Conservation (phyloP, 2,888 invertebrate genomes). For the Azorinus chamasolen region DNA sequence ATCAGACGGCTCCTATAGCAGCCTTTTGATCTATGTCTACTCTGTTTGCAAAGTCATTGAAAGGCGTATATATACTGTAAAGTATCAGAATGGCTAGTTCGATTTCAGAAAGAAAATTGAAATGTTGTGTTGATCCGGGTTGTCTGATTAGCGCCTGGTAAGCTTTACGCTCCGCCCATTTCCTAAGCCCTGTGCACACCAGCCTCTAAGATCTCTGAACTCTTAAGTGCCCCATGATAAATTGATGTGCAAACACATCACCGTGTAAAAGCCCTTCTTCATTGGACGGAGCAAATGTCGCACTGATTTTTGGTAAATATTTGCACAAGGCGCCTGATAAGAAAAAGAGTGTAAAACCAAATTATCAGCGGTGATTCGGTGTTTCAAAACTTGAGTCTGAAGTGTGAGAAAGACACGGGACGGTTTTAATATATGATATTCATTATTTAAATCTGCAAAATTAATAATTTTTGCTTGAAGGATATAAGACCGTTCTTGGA, state of each 20-base stretch:
- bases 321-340: constrained; percentile 27
- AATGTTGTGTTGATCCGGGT: neutral
- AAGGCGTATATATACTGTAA: too few species aligned
- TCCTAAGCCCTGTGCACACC: neutral
- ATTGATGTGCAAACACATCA: constrained; percentile 45
- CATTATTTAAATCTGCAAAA: too few species aligned
- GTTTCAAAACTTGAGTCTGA: too few species aligned
- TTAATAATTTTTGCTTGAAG: too few species aligned
- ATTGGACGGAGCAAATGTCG: constrained; percentile 21
- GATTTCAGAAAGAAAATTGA: neutral
- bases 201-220: constrained; percentile 11
- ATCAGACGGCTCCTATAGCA: too few species aligned
- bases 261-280: neutral
- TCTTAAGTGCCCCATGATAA: constrained; percentile 19
- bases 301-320: constrained; percentile 31
- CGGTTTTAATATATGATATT: too few species aligned
- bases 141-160: neutral
- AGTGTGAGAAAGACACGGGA: too few species aligned
- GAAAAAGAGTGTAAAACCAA: neutral
- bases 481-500: too few species aligned
- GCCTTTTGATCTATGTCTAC: too few species aligned
- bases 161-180: constrained; percentile 11
- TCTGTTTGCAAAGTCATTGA: too few species aligned
- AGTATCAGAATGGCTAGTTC: neutral
- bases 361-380: too few species aligned